A percentile compares a stretch with the other conserved stretches of the same genome.
Conservation (phyloP, 92 coral and sea anemone species). For the Paragorgia papillata region DNA sequence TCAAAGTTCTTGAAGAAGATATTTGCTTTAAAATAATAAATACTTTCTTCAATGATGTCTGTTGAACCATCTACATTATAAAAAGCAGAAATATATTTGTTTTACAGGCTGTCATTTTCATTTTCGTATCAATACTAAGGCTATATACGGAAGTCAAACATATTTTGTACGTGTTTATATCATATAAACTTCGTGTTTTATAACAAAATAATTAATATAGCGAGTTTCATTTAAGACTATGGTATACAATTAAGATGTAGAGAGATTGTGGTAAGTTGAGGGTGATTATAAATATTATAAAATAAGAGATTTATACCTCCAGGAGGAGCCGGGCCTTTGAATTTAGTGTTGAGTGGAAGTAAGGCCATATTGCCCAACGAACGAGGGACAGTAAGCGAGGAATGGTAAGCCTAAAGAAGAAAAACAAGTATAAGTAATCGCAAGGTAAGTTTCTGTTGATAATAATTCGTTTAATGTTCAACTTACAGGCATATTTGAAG, state of each 20-base stretch:
- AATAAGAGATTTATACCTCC: conserved; percentile 76
- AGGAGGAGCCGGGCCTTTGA: conserved; percentile 96
- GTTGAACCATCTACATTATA: conserved; percentile 68
- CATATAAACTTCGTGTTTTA: too few relatives aligned
- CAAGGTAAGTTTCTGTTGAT: background rate
- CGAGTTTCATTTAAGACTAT: too few relatives aligned
- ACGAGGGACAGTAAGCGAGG: conserved; percentile 74
- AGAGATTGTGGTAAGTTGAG: too few relatives aligned
- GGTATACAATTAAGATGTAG: too few relatives aligned
- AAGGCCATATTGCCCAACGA: conserved; percentile 98
- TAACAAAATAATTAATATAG: too few relatives aligned
- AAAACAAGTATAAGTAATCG: conserved; percentile 6
- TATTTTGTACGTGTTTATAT: too few relatives aligned
- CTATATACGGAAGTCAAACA: too few relatives aligned
- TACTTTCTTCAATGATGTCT: conserved; percentile 83
- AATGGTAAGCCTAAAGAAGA: conserved; percentile 86
- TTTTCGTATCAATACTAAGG: too few relatives aligned
- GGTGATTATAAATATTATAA: background rate
- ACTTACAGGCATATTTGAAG: conserved; percentile 68
- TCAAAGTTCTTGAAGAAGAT: conserved; percentile 97
- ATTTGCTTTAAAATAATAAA: conserved; percentile 97
- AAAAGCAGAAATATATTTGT: background rate
- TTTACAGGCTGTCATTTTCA: too few relatives aligned
- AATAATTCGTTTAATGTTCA: background rate
- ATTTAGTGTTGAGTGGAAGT: conserved; percentile 88